Conservation (phyloP, 2,797 vertebrate species). For the Eleutherodactylus coqui region DNA sequence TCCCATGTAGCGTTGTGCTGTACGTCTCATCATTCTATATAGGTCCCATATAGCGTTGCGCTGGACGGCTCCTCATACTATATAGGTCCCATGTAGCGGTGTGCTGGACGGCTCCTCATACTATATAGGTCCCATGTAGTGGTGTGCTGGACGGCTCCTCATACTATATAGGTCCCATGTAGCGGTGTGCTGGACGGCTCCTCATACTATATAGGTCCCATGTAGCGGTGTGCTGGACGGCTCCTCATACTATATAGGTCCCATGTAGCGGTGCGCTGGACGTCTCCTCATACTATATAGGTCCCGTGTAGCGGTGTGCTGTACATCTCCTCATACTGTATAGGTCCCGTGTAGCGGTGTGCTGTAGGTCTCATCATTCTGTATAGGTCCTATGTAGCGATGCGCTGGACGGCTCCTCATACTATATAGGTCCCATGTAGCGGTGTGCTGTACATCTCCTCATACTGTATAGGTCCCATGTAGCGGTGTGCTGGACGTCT, state of each 20-base stretch:
- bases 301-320: background rate
- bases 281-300: background rate
- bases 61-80: background rate
- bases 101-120: background rate
- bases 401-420: background rate
- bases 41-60: background rate
- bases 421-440: background rate
- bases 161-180: background rate
- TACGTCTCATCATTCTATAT: background rate
- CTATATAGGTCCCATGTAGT: background rate
- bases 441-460: background rate
- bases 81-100: background rate
- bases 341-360: background rate
- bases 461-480: background rate
- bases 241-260: background rate
- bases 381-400: background rate
- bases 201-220: background rate
- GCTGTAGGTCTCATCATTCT: background rate
- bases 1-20: background rate
- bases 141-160: background rate
- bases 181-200: background rate
- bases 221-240: background rate
- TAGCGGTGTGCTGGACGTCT: background rate
- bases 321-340: background rate
- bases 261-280: background rate